A percentile compares a stretch with the other conserved stretches of the same genome.
These are phyloP conservation scores for Nibea albiflora DNA, from an alignment of 2,113 vertebrate species.

Conservation along the genomic window DNA sequence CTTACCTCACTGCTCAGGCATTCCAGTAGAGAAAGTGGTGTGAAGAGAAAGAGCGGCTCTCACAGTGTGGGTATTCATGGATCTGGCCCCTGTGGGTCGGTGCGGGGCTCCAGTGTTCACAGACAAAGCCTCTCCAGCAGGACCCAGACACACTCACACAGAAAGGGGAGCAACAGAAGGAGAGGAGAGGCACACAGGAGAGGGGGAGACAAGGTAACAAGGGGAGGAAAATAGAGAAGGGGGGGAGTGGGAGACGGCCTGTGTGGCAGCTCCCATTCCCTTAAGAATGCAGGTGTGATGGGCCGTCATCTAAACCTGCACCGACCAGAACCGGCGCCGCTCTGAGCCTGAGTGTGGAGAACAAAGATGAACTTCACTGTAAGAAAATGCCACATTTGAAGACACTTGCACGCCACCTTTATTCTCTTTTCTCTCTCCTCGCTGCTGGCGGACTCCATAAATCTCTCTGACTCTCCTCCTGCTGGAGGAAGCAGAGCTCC, in stretches of 20 bases:
- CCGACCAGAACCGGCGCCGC: slow-evolving; percentile 16
- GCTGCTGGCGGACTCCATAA: slow-evolving; percentile 54
- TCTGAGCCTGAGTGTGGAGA: neutral
- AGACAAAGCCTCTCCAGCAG: slow-evolving; percentile 82
- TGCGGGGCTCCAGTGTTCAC: slow-evolving; percentile 80
- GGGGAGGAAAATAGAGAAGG: slow-evolving; percentile 65
- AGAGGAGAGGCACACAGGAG: slow-evolving; percentile 65
- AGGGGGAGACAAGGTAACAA: slow-evolving; percentile 71
- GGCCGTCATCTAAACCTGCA: slow-evolving; percentile 44
- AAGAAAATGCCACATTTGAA: slow-evolving; percentile 30
- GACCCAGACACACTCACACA: slow-evolving; percentile 80
- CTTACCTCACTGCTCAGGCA: slow-evolving; percentile 87
- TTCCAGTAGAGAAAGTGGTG: slow-evolving; percentile 84
- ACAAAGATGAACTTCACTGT: slow-evolving; percentile 7
- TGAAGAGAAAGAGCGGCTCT: slow-evolving; percentile 84
- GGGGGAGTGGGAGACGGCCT: slow-evolving; percentile 60
- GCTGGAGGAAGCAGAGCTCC: slow-evolving; percentile 43
- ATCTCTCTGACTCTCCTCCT: slow-evolving; percentile 60
- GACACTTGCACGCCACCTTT: slow-evolving; percentile 48
- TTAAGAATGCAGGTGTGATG: slow-evolving; percentile 65
- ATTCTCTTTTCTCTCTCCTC: slow-evolving; percentile 36
- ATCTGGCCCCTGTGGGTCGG: slow-evolving; percentile 78
- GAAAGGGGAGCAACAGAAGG: slow-evolving; percentile 73
- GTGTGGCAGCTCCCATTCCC: slow-evolving; percentile 52
- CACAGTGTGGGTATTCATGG: slow-evolving; percentile 87